Evolutionary conservation across 2,113 vertebrate species (phyloP).

Genomic region (Bettongia penicillata): DNA sequence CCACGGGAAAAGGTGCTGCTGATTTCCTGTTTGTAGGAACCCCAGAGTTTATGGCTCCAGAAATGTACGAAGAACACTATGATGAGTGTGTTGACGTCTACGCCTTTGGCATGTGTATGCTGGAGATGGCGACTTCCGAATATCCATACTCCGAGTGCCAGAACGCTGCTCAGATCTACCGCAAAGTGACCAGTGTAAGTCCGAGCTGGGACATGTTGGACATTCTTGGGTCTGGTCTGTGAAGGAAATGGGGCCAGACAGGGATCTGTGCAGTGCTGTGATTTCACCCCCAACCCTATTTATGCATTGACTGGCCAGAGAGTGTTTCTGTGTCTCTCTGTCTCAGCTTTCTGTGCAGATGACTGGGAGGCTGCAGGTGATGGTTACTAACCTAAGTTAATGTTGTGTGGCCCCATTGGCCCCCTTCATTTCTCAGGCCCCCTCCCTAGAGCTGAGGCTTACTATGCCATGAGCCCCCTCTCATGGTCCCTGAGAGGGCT

Average conservation of each 20-base stretch:
- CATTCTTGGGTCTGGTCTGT: neutral
- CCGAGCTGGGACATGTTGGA: neutral
- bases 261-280: neutral
- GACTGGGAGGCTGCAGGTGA: too few species aligned
- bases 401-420: neutral
- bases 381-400: too few species aligned
- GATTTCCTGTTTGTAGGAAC: conserved; percentile 85
- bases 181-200: conserved; percentile 98
- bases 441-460: neutral
- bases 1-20: neutral
- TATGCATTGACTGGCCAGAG: neutral
- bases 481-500: too few species aligned
- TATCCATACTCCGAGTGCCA: conserved; percentile 97
- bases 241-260: neutral
- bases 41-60: conserved; percentile 96
- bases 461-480: too few species aligned
- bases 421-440: neutral
- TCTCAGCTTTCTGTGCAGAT: neutral
- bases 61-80: conserved; percentile 97
- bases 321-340: neutral
- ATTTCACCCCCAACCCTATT: neutral
- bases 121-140: conserved; percentile 97
- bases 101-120: conserved; percentile 97
- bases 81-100: conserved; percentile 96
- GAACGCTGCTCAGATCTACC: conserved; percentile 96